Evolutionary conservation across 2,888 invertebrate genomes (phyloP), one percentile per base, ranked within the genome.

Genomic region (Oscheius sp.): DNA sequence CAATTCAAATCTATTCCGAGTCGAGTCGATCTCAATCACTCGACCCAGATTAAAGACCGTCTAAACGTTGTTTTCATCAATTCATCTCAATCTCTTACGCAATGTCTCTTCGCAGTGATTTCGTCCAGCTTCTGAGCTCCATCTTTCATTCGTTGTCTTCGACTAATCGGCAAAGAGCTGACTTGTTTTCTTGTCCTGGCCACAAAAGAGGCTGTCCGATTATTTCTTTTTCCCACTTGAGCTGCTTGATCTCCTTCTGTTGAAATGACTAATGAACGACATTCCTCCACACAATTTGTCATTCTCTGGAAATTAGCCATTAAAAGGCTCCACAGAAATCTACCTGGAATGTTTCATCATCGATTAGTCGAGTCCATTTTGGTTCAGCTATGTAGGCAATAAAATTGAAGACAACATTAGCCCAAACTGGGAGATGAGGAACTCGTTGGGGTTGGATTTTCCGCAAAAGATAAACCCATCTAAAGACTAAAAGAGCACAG

Each of bases 351-450:
- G 70, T 72, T 6, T 65, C 53, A 2, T 72, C 69, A 10, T 53
- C 69, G 67, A 78, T 69, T 3, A 71, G 23, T 48, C 42, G 53
- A 3, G 72, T 72, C 74, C 78, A 78, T 68, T 70, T 72, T 20
- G 71, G 70, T 42, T 78, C 78, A 6, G 71, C 72, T 50, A 78
- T 66, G 55, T 66, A 72, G 45, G 72, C 72, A 37, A 76, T 72
- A 31, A 75, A 78, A 33, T 72, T 73, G 69, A 80, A 76, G 20
- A 73, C 80, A 0, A 67, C 67, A 6, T 68, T 50, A 0, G 78
- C 76, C 78, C 78, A 80, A 53, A 80, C 70, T 12, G 80, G 78
- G 23, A 78, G 48, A 37, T 53, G 31, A 5, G 50, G 48, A 3
- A 29, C 31, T 6, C 27, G 42, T n/a, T 20, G 42, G 6, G 57